phyloP scores from a whole-genome alignment of 2,888 invertebrate species.

The Hipparchia semele region DNA sequence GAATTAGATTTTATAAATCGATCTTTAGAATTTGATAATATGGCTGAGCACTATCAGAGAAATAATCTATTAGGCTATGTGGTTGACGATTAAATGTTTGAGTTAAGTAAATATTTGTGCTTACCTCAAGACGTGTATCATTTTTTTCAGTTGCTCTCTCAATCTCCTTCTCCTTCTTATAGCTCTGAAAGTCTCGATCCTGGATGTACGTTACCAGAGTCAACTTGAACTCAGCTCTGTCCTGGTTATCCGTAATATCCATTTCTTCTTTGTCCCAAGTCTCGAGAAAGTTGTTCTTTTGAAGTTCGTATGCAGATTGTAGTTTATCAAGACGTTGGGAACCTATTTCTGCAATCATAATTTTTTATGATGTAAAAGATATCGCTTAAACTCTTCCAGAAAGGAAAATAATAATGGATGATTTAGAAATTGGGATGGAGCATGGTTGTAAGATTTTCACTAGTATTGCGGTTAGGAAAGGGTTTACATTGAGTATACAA shows the following conservation, averaged over 20 bases:
- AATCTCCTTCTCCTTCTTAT: conserved; percentile 57
- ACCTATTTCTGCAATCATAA: conserved; percentile 75
- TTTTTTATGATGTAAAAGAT: not conserved
- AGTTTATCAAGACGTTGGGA: conserved; percentile 81
- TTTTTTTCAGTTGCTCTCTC: conserved; percentile 67
- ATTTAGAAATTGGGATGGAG: too few species aligned
- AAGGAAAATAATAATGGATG: too few species aligned
- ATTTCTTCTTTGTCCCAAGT: conserved; percentile 82
- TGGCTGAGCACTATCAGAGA: not conserved
- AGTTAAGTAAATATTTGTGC: not conserved
- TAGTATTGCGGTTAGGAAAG: too few species aligned
- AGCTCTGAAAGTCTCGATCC: conserved; percentile 64
- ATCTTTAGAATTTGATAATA: not conserved
- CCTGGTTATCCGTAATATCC: conserved; percentile 75
- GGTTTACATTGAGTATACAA: too few species aligned
- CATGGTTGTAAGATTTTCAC: too few species aligned
- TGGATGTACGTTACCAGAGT: conserved; percentile 84
- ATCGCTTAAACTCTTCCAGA: too few species aligned
- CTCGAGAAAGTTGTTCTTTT: conserved; percentile 80
- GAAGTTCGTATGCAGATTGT: conserved; percentile 79
- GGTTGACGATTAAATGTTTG: not conserved
- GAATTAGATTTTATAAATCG: not conserved
- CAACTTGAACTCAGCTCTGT: conserved; percentile 81
- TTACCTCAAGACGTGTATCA: conserved; percentile 71
- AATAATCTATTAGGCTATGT: not conserved